Evolutionary conservation across 1,140 invertebrate species (phyloP).

Genomic region (Diprion similis): DNA sequence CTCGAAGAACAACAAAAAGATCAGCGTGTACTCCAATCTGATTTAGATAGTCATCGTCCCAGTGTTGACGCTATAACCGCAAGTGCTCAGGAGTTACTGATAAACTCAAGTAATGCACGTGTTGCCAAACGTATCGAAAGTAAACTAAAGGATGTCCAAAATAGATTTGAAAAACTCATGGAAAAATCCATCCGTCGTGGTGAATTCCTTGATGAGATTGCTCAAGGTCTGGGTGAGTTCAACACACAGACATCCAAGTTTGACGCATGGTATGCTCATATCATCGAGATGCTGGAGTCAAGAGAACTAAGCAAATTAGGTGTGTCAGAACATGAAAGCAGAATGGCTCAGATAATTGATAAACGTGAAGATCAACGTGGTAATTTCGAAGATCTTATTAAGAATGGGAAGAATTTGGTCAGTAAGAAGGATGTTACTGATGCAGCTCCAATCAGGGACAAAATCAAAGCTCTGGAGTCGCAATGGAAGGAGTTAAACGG

Average conservation of each 20-base stretch:
- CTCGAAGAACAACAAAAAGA: slow-evolving; percentile 89
- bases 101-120: slow-evolving; percentile 82
- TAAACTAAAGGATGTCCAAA: slow-evolving; percentile 84
- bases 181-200: slow-evolving; percentile 81
- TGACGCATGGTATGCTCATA: slow-evolving; percentile 74
- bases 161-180: slow-evolving; percentile 83
- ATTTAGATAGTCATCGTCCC: slow-evolving; percentile 84
- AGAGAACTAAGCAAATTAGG: slow-evolving; percentile 73
- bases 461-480: slow-evolving; percentile 84
- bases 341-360: slow-evolving; percentile 65
- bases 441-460: slow-evolving; percentile 82
- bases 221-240: slow-evolving; percentile 75
- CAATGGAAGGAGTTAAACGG: slow-evolving; percentile 87
- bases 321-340: slow-evolving; percentile 72
- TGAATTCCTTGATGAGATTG: slow-evolving; percentile 84
- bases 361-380: slow-evolving; percentile 65
- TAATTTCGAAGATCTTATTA: slow-evolving; percentile 79
- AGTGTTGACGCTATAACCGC: slow-evolving; percentile 84
- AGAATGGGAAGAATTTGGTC: slow-evolving; percentile 83
- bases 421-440: slow-evolving; percentile 90
- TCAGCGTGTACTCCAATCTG: slow-evolving; percentile 79
- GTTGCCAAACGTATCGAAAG: slow-evolving; percentile 90
- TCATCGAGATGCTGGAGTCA: slow-evolving; percentile 79
- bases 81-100: slow-evolving; percentile 80
- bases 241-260: slow-evolving; percentile 71